A percentile compares a stretch with the other conserved stretches of the same genome.
Conservation (phyloP, 2,888 invertebrate genomes). For the Archaeoteleia sp. region DNA sequence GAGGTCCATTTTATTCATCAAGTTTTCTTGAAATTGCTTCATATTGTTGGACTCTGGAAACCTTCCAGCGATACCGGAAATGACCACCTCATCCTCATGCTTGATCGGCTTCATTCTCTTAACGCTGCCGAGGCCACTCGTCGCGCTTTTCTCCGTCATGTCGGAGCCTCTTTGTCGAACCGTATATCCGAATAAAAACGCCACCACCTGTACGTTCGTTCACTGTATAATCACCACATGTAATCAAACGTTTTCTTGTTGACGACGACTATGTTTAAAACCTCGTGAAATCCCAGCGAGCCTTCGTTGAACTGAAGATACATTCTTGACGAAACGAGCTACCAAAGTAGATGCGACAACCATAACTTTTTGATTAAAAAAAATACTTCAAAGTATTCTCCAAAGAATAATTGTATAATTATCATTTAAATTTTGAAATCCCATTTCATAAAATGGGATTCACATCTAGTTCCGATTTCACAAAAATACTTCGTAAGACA, state of each 20-base stretch:
- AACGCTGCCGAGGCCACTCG: too few relatives aligned
- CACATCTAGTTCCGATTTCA: too few relatives aligned
- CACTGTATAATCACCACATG: slow-evolving; percentile 31
- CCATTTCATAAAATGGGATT: too few relatives aligned
- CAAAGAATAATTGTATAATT: too few relatives aligned
- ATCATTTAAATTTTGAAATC: too few relatives aligned
- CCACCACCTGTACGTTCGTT: slow-evolving; percentile 19
- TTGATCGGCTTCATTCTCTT: slow-evolving; percentile 71
- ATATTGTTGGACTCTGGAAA: slow-evolving; percentile 88
- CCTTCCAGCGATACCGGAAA: slow-evolving; percentile 82
- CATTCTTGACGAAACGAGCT: slow-evolving; percentile 15
- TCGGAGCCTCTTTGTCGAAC: slow-evolving; percentile 21
- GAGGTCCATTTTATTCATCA: slow-evolving; percentile 86
- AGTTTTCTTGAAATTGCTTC: slow-evolving; percentile 81
- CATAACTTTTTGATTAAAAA: neutral
- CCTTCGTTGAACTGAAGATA: slow-evolving; percentile 33
- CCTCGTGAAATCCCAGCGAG: slow-evolving; percentile 11
- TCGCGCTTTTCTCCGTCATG: slow-evolving; percentile 24
- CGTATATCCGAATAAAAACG: slow-evolving; percentile 24
- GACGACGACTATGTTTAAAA: too few relatives aligned
- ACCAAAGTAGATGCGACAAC: too few relatives aligned
- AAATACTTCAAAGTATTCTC: too few relatives aligned
- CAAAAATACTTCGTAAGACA: too few relatives aligned
- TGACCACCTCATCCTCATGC: slow-evolving; percentile 80
- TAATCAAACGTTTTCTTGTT: slow-evolving; percentile 13